phyloP scores from a whole-genome alignment of 2,797 vertebrate species.

The Sebastes nivosus region DNA sequence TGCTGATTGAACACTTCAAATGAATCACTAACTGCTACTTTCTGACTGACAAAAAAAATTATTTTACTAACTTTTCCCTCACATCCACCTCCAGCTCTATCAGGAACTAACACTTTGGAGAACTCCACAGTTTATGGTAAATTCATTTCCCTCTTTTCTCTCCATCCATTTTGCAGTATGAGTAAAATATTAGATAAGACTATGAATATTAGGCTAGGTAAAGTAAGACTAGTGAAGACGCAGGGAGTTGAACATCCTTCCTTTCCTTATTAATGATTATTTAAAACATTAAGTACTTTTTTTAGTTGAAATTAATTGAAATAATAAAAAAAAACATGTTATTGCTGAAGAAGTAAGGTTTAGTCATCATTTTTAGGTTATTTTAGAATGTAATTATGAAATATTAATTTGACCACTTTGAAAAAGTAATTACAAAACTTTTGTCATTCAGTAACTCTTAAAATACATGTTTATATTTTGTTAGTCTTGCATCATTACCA shows the following conservation, averaged over 20 bases:
- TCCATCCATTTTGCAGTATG: not conserved
- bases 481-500: not conserved
- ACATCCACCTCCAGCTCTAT: conserved; percentile 14
- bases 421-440: not conserved
- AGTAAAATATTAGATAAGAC: not conserved
- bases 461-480: not conserved
- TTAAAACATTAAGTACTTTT: not conserved
- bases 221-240: not conserved
- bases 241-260: not conserved
- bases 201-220: not conserved
- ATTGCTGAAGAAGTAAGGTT: not conserved
- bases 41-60: not conserved
- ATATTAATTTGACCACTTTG: not conserved
- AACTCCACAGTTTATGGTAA: conserved; percentile 51
- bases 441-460: not conserved
- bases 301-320: not conserved
- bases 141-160: not conserved
- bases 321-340: not conserved
- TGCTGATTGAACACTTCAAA: not conserved
- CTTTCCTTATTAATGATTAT: not conserved
- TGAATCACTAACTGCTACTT: not conserved
- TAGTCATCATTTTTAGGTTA: not conserved
- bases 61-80: conserved; percentile 38
- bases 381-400: not conserved
- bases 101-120: conserved; percentile 42